A percentile compares a stretch with the other conserved stretches of the same genome.
Conservation (phyloP, 1,140 invertebrate species). For the Lithobius niger region DNA sequence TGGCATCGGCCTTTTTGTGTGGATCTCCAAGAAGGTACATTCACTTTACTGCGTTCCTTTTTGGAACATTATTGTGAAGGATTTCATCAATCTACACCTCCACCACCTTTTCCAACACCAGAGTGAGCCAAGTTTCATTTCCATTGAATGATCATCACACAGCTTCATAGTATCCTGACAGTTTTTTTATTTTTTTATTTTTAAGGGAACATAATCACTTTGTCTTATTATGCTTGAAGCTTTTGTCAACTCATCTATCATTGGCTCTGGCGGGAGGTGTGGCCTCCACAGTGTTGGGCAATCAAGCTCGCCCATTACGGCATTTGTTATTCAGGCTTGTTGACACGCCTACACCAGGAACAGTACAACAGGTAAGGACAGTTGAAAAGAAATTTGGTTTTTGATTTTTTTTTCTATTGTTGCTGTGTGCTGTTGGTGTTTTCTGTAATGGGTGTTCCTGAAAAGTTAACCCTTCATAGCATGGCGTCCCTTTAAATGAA, state of each 20-base stretch:
- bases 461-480: no score
- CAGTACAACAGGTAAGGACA: constrained; percentile 37
- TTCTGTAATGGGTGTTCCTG: no score
- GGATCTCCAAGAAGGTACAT: constrained; percentile 47
- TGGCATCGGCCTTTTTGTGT: constrained; percentile 48
- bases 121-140: constrained; percentile 22
- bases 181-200: constrained; percentile 11
- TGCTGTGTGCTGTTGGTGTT: no score
- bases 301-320: constrained; percentile 40
- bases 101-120: constrained; percentile 34
- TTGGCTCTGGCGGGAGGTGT: constrained; percentile 39
- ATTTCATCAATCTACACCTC: constrained; percentile 31
- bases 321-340: constrained; percentile 44
- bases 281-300: constrained; percentile 36
- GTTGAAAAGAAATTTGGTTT: no score
- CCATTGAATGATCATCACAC: not conserved
- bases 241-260: constrained; percentile 45
- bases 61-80: constrained; percentile 43
- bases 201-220: constrained; percentile 44
- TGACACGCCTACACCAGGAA: constrained; percentile 40
- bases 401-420: no score
- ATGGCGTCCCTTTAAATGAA: no score
- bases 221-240: constrained; percentile 41
- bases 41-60: constrained; percentile 41
- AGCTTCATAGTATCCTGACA: not conserved